Base-by-base conservation (phyloP, 1,140 invertebrate genomes). In the Liolophura sinensis region DNA sequence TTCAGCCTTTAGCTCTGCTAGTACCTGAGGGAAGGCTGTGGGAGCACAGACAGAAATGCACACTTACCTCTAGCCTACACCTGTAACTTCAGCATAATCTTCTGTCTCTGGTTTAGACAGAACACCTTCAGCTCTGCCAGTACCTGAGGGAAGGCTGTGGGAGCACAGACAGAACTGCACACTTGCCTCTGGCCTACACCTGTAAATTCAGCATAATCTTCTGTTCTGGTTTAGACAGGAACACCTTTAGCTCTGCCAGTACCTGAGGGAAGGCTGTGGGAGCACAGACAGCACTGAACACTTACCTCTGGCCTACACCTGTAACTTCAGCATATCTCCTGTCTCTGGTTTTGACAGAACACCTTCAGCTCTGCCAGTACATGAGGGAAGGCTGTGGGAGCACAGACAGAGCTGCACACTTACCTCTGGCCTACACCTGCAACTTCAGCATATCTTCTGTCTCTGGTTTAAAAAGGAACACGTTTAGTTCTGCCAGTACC, bases 251-350 rank as follows among this genome's bases (percentile, higher is more conserved):
- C n/a, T n/a, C n/a, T n/a, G n/a, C n/a, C n/a, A n/a, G n/a, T n/a
- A n/a, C n/a, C n/a, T 85, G 86, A 50, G 86, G 83, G 74, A 93
- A 93, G n/a, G n/a, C n/a, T n/a, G 7, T 58, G 16, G 18, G 25
- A 20, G 16, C 16, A 20, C 48, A n/a, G n/a, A n/a, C n/a, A n/a
- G n/a, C n/a, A n/a, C n/a, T n/a, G n/a, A n/a, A n/a, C n/a, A 65
- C 85, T 83, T 78, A 91, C 90, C 90, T 72, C 91, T 85, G 12
- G 91, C 88, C 79, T 92, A 90, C 67, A 90, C 85, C 75, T 91
- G 89, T 62, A 92, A 78, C 72, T 87, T 86, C 72, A 85, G 82
- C 27, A 82, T 86, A 58, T 89, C 88, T 60, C 80, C 82, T n/a
- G 52, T 11, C 1, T 79, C 79, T 16, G 86, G 82, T 12, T 66